phyloP scores from a whole-genome alignment of 1,140 invertebrate species.

The Caenorhabditis brenneri region DNA sequence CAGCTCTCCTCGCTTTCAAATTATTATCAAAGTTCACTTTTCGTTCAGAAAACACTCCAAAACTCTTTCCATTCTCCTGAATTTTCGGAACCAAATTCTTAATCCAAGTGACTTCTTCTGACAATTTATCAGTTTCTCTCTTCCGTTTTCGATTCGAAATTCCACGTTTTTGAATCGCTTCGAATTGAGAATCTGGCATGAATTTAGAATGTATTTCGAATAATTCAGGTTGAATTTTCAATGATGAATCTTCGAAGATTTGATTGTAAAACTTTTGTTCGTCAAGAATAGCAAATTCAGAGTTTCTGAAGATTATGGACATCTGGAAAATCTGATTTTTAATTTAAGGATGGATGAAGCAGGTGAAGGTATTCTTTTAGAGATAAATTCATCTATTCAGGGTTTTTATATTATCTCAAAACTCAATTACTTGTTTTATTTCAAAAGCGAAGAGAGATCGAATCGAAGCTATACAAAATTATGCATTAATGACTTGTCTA shows the following conservation, averaged over 20 bases:
- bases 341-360: not conserved
- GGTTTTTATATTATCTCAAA: no score
- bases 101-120: conserved; percentile 4
- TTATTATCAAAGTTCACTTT: not conserved
- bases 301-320: not conserved
- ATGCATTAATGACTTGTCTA: not conserved
- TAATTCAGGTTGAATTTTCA: not conserved
- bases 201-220: conserved; percentile 32
- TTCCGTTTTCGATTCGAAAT: conserved; percentile 42
- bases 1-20: not conserved
- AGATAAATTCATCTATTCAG: no score
- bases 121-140: not conserved
- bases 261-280: conserved; percentile 48
- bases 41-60: not conserved
- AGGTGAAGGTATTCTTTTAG: not conserved
- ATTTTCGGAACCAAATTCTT: not conserved
- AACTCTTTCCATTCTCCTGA: not conserved
- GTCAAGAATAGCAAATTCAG: conserved; percentile 42
- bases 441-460: not conserved
- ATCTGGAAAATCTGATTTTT: not conserved
- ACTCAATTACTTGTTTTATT: not conserved
- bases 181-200: conserved; percentile 42
- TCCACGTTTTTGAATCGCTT: conserved; percentile 42
- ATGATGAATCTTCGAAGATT: conserved; percentile 46
- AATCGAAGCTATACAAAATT: not conserved